These are phyloP conservation scores for Agrilus planipennis DNA, from an alignment of 1,140 invertebrate species.

Conservation along the genomic window DNA sequence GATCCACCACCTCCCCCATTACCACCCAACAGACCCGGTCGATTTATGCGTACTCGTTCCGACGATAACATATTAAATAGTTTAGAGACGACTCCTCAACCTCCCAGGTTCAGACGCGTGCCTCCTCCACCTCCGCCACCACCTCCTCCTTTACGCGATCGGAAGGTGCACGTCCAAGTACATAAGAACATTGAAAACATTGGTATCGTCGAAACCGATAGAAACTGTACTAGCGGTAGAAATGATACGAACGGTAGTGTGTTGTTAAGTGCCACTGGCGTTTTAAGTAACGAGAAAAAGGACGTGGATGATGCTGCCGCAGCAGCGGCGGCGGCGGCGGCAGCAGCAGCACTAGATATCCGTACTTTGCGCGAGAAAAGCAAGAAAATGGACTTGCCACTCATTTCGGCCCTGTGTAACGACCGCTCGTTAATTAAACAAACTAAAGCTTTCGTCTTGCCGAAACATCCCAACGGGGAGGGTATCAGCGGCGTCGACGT, in stretches of 20 bases:
- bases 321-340: conserved; percentile 27
- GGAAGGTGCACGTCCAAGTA: neutral
- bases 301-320: conserved; percentile 21
- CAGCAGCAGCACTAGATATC: conserved; percentile 54
- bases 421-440: conserved; percentile 74
- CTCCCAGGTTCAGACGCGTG: conserved; percentile 51
- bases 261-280: conserved; percentile 2
- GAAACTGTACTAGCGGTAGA: too few relatives aligned
- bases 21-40: conserved; percentile 37
- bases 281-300: conserved; percentile 10
- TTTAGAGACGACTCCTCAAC: conserved; percentile 37
- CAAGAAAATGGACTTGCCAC: conserved; percentile 72
- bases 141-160: conserved; percentile 1
- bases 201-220: too few relatives aligned
- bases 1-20: conserved; percentile 44
- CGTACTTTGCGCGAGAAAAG: conserved; percentile 73
- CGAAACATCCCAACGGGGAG: conserved; percentile 39
- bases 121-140: conserved; percentile 61
- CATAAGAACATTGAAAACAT: too few relatives aligned
- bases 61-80: conserved; percentile 67
- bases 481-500: conserved; percentile 22
- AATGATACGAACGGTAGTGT: neutral
- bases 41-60: conserved; percentile 55
- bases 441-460: conserved; percentile 68
- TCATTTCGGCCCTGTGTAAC: conserved; percentile 82